Conservation (phyloP, 2,797 vertebrate species). For the Agapornis canus region DNA sequence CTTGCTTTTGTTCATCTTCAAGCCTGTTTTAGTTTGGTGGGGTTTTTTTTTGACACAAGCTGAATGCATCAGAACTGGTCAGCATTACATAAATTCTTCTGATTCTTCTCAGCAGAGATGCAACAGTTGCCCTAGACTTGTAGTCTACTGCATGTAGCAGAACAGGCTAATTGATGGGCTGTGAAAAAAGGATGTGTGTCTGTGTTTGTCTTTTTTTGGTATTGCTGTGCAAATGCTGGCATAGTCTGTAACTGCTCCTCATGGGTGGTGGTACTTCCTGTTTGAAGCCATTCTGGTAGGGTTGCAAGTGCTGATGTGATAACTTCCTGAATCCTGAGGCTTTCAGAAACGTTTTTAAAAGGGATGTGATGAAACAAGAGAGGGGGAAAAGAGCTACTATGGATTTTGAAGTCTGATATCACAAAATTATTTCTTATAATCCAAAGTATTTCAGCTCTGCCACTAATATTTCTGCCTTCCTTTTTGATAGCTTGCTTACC, state of each 20-base stretch:
- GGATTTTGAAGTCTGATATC: slow-evolving; percentile 18
- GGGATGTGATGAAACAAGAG: background rate
- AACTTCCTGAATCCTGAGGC: background rate
- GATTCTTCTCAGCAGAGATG: background rate
- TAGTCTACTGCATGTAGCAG: background rate
- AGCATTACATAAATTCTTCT: background rate
- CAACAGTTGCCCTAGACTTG: background rate
- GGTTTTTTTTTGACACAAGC: background rate
- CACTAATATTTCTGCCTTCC: background rate
- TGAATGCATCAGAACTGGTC: background rate
- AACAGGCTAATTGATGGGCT: background rate
- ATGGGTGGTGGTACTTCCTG: rapidly evolving
- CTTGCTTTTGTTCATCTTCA: background rate
- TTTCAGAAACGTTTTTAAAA: background rate
- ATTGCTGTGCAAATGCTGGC: background rate
- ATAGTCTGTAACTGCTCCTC: background rate
- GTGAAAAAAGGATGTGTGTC: background rate
- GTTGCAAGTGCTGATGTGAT: background rate
- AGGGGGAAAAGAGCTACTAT: slow-evolving; percentile 15
- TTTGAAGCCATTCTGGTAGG: background rate
- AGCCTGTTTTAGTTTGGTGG: background rate
- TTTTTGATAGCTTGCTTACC: background rate
- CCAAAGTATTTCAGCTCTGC: background rate
- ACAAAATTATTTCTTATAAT: slow-evolving; percentile 48
- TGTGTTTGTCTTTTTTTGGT: background rate